Conservation (phyloP, 2,113 vertebrate genomes). For the Trogon surrucura region DNA sequence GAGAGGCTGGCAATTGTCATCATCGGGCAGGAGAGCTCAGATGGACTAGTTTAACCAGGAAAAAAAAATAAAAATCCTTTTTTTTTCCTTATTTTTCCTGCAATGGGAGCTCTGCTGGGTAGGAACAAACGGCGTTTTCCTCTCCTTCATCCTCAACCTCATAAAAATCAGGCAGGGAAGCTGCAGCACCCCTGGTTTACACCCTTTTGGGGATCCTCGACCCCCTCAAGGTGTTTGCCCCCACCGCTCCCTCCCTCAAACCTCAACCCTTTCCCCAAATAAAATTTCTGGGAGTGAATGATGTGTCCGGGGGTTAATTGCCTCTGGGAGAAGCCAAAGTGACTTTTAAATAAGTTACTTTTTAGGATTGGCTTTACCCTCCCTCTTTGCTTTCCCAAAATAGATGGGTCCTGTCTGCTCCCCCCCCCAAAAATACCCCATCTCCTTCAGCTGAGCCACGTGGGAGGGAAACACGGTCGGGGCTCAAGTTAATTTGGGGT, state of each 20-base stretch:
- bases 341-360: conserved; percentile 59
- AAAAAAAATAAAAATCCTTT: neutral
- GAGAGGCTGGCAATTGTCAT: neutral
- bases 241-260: neutral
- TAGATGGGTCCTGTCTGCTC: neutral
- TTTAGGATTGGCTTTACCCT: neutral
- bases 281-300: conserved; percentile 56
- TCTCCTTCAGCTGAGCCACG: rapidly evolving
- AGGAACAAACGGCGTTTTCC: neutral
- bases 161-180: neutral
- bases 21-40: neutral
- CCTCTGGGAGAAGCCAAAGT: neutral
- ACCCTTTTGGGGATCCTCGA: neutral
- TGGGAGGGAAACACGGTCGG: rapidly evolving
- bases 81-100: neutral
- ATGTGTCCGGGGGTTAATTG: neutral
- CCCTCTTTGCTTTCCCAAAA: neutral
- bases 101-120: neutral
- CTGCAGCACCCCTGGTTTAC: neutral
- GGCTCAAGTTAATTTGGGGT: neutral
- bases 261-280: conserved; percentile 30
- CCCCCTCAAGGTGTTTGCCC: neutral
- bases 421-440: no score
- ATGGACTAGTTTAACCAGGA: neutral
- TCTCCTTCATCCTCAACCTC: neutral